Conservation (phyloP, 2,113 vertebrate species). For the Paedocypris sp. region DNA sequence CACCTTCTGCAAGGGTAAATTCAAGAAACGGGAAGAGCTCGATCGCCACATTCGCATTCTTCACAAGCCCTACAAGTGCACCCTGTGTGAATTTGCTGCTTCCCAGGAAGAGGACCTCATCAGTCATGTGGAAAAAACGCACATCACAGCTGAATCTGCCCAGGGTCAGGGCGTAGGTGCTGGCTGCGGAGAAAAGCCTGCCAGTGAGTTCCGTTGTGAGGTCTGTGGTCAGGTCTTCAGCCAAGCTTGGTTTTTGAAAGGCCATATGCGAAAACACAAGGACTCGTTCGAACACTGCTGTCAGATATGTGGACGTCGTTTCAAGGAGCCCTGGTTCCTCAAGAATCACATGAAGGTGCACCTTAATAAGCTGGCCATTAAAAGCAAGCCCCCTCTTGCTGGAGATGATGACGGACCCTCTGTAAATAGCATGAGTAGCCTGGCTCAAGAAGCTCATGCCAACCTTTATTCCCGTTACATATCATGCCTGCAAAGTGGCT, state of each 20-base stretch:
- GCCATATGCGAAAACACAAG: constrained; percentile 99
- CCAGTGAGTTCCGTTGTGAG: constrained; percentile 90
- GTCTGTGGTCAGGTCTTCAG: constrained; percentile 95
- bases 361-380: constrained; percentile 92
- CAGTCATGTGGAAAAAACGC: constrained; percentile 94
- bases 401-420: constrained; percentile 53
- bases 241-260: constrained; percentile 98
- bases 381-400: constrained; percentile 75
- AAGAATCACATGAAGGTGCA: constrained; percentile 99
- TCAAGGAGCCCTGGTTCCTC: constrained; percentile 98
- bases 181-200: constrained; percentile 66
- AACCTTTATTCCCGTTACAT: constrained; percentile 92
- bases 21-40: constrained; percentile 94
- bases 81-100: constrained; percentile 90
- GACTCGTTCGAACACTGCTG: constrained; percentile 98
- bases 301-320: constrained; percentile 93
- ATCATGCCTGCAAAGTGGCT: constrained; percentile 91
- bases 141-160: constrained; percentile 90
- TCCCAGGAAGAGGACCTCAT: constrained; percentile 96
- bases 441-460: constrained; percentile 90
- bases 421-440: constrained; percentile 71
- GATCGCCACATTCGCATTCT: constrained; percentile 96
- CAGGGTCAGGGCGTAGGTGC: constrained; percentile 74
- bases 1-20: constrained; percentile 98
- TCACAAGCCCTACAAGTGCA: constrained; percentile 98